Conservation (phyloP, 2,888 invertebrate genomes). For the Hypena proboscidalis region DNA sequence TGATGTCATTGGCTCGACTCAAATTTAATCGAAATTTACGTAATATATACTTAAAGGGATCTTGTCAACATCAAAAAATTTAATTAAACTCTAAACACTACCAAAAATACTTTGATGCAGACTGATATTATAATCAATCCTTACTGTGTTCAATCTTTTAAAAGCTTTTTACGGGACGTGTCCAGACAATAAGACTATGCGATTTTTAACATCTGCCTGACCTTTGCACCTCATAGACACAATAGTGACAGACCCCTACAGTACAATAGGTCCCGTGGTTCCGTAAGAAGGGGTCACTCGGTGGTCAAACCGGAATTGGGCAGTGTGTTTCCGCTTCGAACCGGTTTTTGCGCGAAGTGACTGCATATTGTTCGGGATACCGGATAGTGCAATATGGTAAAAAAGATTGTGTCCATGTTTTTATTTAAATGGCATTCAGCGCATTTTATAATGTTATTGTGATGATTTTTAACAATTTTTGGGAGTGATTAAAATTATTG, state of each 20-base stretch:
- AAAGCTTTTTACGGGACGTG: slow-evolving; percentile 1
- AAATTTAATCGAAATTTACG: too few species aligned
- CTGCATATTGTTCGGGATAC: slow-evolving; percentile 30
- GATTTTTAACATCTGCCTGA: slow-evolving; percentile 64
- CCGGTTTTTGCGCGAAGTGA: slow-evolving; percentile 48
- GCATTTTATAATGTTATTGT: too few species aligned
- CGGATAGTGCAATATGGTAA: slow-evolving; percentile 13
- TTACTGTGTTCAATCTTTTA: not conserved
- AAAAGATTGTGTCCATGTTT: not conserved
- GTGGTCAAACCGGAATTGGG: slow-evolving; percentile 64
- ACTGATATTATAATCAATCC: not conserved
- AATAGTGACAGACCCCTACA: slow-evolving; percentile 40
- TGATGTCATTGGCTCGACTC: too few species aligned
- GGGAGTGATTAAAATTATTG: too few species aligned
- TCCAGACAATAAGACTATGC: slow-evolving; percentile 34
- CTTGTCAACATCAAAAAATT: too few species aligned
- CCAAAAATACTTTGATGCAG: too few species aligned
- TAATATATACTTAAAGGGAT: too few species aligned
- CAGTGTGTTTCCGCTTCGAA: slow-evolving; percentile 55
- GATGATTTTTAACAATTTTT: too few species aligned
- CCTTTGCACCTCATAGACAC: slow-evolving; percentile 59
- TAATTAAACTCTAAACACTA: too few species aligned
- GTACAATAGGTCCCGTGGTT: slow-evolving; percentile 41
- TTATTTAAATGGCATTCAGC: not conserved
- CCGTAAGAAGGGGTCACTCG: slow-evolving; percentile 58